Conservation (phyloP, 2,113 vertebrate species). For the Hippocampus zosterae region DNA sequence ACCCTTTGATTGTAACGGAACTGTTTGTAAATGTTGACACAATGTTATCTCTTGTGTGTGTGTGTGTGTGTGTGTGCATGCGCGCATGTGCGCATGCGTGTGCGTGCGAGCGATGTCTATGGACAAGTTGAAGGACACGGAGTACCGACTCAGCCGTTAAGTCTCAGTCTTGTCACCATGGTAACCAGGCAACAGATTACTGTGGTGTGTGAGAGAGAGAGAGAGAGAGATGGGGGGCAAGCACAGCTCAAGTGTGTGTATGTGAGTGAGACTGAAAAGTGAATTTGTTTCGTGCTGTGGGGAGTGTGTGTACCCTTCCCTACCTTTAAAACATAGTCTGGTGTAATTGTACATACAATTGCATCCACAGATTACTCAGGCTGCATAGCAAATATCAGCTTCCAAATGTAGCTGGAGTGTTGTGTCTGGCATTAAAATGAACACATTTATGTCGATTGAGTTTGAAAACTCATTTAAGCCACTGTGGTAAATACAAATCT, state of each 20-base stretch:
- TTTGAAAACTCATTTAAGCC: background rate
- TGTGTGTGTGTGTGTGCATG: background rate
- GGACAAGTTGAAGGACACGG: conserved; percentile 19
- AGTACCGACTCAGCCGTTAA: conserved; percentile 25
- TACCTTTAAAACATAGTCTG: background rate
- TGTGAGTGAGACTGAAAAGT: conserved; percentile 52
- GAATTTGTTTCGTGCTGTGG: conserved; percentile 45
- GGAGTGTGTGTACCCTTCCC: background rate
- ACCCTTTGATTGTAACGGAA: background rate
- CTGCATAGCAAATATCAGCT: background rate
- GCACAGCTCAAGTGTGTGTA: conserved; percentile 49
- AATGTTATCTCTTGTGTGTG: conserved; percentile 7
- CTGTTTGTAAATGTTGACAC: conserved; percentile 9
- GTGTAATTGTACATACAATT: background rate
- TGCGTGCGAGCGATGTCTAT: background rate
- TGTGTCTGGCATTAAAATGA: background rate
- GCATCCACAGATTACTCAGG: background rate
- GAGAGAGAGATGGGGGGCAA: conserved; percentile 15
- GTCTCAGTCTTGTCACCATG: conserved; percentile 47
- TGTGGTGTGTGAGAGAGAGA: conserved; percentile 12
- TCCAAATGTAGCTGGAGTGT: background rate
- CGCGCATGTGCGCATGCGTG: no score
- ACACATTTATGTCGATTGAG: background rate
- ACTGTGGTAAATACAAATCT: background rate
- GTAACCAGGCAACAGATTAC: conserved; percentile 55